phyloP scores from a whole-genome alignment of 2,888 invertebrate species.

The Rhagophthalmus giganteus region DNA sequence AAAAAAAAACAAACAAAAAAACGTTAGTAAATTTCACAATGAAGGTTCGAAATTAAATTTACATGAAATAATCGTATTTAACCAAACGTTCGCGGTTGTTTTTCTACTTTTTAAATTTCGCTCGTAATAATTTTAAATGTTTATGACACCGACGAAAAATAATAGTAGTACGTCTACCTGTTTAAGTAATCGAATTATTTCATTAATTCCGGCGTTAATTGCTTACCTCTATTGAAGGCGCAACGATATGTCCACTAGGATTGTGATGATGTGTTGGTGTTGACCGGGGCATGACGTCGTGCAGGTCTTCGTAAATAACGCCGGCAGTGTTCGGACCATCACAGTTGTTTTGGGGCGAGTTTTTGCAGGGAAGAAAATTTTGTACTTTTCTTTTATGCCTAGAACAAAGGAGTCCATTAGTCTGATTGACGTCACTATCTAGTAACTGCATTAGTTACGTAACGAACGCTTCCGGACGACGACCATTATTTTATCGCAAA shows the following conservation, averaged over 20 bases:
- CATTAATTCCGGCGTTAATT: neutral
- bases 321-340: conserved; percentile 60
- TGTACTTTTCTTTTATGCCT: conserved; percentile 87
- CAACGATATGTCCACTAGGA: conserved; percentile 52
- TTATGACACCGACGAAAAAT: too few species aligned
- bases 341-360: conserved; percentile 63
- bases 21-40: too few species aligned
- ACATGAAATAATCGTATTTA: too few species aligned
- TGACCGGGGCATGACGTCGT: conserved; percentile 63
- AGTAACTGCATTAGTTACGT: conserved; percentile 8
- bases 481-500: conserved; percentile 12
- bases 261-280: conserved; percentile 52
- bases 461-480: conserved; percentile 7
- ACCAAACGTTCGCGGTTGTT: too few species aligned
- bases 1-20: too few species aligned
- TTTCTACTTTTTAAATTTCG: too few species aligned
- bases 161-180: neutral
- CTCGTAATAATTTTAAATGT: too few species aligned
- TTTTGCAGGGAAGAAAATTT: conserved; percentile 81
- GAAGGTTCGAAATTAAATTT: too few species aligned
- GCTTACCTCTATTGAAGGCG: conserved; percentile 58
- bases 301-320: conserved; percentile 79
- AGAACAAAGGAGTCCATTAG: conserved; percentile 51
- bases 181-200: neutral
- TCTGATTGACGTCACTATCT: conserved; percentile 33